phyloP scores from a whole-genome alignment of 2,797 vertebrate genomes.

The Sebastes matsubarae region DNA sequence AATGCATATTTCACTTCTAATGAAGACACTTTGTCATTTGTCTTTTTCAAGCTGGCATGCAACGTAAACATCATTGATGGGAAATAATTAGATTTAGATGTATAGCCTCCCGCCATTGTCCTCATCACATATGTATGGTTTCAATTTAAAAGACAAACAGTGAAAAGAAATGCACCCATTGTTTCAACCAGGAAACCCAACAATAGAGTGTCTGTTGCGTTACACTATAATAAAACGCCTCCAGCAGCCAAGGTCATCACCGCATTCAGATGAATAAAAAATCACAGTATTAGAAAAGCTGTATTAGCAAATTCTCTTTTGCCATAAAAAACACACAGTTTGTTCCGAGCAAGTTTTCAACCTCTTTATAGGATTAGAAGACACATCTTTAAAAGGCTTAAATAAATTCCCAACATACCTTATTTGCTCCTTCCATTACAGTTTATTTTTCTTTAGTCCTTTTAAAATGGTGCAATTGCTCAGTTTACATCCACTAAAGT shows the following conservation, averaged over 20 bases:
- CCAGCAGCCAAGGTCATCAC: conserved; percentile 48
- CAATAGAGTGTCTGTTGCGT: conserved; percentile 1
- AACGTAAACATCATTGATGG: conserved; percentile 44
- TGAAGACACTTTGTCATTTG: conserved; percentile 29
- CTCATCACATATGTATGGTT: conserved; percentile 2
- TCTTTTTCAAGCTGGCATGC: not conserved
- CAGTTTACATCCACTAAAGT: conserved; percentile 23
- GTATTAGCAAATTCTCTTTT: not conserved
- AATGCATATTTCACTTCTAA: not conserved
- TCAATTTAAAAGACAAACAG: conserved; percentile 37
- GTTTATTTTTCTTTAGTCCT: conserved; percentile 14
- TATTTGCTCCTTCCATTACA: conserved; percentile 66
- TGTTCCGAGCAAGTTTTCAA: not conserved
- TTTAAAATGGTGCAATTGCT: conserved; percentile 7
- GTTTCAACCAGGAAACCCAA: conserved; percentile 17
- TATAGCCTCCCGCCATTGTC: conserved; percentile 23
- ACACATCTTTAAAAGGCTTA: not conserved
- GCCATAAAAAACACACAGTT: not conserved
- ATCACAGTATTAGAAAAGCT: not conserved
- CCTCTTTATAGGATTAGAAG: not conserved
- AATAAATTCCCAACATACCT: conserved; percentile 62
- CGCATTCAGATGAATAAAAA: conserved; percentile 26
- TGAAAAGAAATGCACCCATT: conserved; percentile 27
- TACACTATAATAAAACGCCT: not conserved
- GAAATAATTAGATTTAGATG: conserved; percentile 53